Base-by-base conservation (phyloP, 2,113 vertebrate species). In the Prinia subflava region DNA sequence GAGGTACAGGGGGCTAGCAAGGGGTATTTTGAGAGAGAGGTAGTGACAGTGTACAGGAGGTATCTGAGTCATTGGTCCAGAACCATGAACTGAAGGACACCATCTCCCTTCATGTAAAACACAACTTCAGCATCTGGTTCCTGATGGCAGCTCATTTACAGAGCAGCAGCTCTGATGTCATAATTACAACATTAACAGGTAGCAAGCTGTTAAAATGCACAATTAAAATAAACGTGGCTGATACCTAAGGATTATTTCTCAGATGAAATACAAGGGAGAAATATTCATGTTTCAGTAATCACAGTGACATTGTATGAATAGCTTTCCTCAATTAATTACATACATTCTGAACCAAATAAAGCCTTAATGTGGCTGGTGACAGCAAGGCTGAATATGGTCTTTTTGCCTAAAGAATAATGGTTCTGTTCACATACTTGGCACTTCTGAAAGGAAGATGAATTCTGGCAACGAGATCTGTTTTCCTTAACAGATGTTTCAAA, bases 401-500 rank as follows among this genome's bases (percentile, higher is more conserved):
- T 92, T 56, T 52, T 87, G 87, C 63, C 50, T 87, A 53, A 84
- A 59, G 17, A 83, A 50, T 82, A 91, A 91, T 27, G 30, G 50
- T 63, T 63, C 59, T 88, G 33, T 60, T 95, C 76, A 75, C 20
- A n/a, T 28, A 77, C 47, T 15, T 86, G 87, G 63, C 79, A 83
- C 31, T 90, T 83, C 50, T 93, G 91, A 89, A 90, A 94, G 67
- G 55, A 90, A 95, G 63, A 94, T 30, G 33, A 83, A 91, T 92
- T 87, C 71, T 93, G 82, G 70, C 82, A 91, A 83, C 70, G 39
- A 73, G 46, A 83, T 53, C 62, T 91, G 42, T 94, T 93, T 92
- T 92, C 67, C 79, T 87, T 80, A 96, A 78, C 91, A 97, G 95
- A 92, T 95, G 90, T 91, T 95, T 93, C 79, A 70, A 94, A 95